phyloP scores from a whole-genome alignment of 2,888 invertebrate species.

The Cheilosia urbana region DNA sequence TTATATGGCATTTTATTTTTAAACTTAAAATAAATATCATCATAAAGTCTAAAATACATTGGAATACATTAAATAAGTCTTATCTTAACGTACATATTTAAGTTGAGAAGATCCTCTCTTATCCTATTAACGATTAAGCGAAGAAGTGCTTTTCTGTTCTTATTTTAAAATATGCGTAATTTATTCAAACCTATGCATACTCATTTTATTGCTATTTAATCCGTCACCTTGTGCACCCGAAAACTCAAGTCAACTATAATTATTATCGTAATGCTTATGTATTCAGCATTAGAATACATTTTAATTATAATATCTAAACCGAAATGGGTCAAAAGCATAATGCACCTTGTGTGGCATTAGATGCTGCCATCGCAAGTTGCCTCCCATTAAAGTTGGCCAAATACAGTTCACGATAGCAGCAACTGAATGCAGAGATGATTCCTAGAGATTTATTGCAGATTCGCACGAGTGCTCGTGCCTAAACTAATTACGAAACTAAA shows the following conservation, averaged over 20 bases:
- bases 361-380: constrained; percentile 68
- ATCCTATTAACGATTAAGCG: background rate
- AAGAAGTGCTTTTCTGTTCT: background rate
- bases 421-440: constrained; percentile 41
- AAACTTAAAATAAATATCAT: constrained; percentile 62
- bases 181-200: background rate
- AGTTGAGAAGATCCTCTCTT: background rate
- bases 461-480: background rate
- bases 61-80: constrained; percentile 54
- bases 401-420: constrained; percentile 67
- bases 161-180: background rate
- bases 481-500: constrained; percentile 46
- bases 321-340: constrained; percentile 47
- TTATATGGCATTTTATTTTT: constrained; percentile 61
- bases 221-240: constrained; percentile 29
- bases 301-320: constrained; percentile 25
- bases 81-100: constrained; percentile 17
- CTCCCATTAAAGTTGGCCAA: constrained; percentile 13
- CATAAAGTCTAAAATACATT: constrained; percentile 31
- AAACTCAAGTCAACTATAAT: constrained; percentile 9
- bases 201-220: background rate
- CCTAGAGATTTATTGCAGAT: constrained; percentile 41
- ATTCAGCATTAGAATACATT: constrained; percentile 32
- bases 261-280: background rate
- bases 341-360: constrained; percentile 44